Base-by-base conservation (phyloP, 2,797 vertebrate species). In the Rhynchonycteris naso region DNA sequence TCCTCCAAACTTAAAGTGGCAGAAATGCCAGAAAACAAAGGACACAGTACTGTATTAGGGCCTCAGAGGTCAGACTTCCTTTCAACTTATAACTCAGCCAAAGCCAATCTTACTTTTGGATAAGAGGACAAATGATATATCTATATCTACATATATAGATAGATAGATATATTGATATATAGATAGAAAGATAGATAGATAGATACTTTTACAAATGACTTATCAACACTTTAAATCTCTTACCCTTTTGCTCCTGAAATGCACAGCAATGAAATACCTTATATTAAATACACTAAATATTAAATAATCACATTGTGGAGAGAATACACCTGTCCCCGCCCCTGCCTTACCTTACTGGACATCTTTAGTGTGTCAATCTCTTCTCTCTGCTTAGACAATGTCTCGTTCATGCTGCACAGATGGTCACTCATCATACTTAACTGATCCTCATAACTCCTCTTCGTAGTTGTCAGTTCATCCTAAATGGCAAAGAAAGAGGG, bases 361-460 rank as follows among this genome's bases (percentile, higher is more conserved):
- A 99, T 98, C 98, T 99, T 99, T 2, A 99, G 98, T 0, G 99
- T 99, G 98, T 99, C 99, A 3, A 99, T 99, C 98, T 99, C 99
- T 93, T 99, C 99, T 68, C 99, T 99, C 98, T 99, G 99, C 95
- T 99, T 99, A 85, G 99, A 99, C 97, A 99, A 97, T 0, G 99
- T 99, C 98, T 99, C 99, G 1, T 99, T 99, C 99, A 99, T 99
- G 80, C 99, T 99, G 96, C 99, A 99, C 95, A 99, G 98, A 96
- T 99, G 99, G 97, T 99, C 99, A 30, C 99, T 99, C 99, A 99
- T 99, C 99, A 99, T 99, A 95, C 99, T 99, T 78, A 99, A 97
- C 98, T 99, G 99, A 95, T 99, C 99, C 97, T 99, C 99, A 0
- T 99, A 99, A 98, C 99, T 99, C 97, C 99, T 99, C 98, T 99